Evolutionary conservation across 2,888 invertebrate genomes (phyloP).

Genomic region (Diaperis boleti): DNA sequence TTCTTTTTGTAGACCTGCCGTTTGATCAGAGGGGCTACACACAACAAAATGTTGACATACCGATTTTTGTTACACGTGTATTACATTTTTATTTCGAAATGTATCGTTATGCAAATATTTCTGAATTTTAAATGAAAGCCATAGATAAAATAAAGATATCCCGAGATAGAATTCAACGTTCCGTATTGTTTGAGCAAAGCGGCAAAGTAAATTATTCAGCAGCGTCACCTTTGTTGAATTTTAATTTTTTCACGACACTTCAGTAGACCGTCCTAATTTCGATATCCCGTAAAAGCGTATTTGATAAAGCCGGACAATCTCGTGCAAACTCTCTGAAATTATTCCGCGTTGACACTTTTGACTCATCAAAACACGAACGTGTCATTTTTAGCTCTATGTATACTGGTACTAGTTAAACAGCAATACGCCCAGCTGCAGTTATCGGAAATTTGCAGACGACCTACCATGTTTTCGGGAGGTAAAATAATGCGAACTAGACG

Average conservation of each 20-base stretch:
- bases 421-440: not conserved
- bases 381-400: conserved; percentile 18
- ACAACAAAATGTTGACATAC: not conserved
- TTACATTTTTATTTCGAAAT: not conserved
- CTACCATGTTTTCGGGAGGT: not conserved
- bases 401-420: conserved; percentile 14
- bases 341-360: conserved; percentile 24
- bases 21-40: not conserved
- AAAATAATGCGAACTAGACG: conserved; percentile 1
- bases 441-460: not conserved
- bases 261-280: conserved; percentile 5
- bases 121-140: conserved; percentile 5
- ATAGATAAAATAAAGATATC: conserved; percentile 6
- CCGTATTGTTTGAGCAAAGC: conserved; percentile 9
- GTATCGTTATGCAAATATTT: not conserved
- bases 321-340: conserved; percentile 12
- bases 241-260: conserved; percentile 22
- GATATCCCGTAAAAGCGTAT: conserved; percentile 12
- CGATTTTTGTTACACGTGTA: not conserved
- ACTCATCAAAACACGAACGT: conserved; percentile 9
- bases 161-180: not conserved
- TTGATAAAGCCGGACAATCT: conserved; percentile 20
- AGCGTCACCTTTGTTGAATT: conserved; percentile 27
- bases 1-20: too few species aligned
- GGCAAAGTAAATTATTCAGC: conserved; percentile 21